Conservation (phyloP, 2,797 vertebrate species). For the Diceros bicornis region DNA sequence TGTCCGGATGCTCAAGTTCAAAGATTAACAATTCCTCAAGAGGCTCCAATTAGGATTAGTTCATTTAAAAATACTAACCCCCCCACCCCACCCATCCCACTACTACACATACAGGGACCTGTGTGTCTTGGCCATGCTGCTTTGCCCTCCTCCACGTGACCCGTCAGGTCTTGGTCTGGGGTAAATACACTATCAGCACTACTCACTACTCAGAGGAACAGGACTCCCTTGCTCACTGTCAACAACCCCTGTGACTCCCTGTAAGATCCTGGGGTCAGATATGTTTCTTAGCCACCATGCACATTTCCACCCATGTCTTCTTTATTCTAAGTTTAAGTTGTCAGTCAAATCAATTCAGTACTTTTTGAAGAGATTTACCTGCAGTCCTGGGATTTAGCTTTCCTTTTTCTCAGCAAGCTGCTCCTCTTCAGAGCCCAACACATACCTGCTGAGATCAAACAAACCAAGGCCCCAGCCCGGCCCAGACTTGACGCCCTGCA, state of each 20-base stretch:
- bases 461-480: not conserved
- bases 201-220: not conserved
- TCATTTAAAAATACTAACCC: not conserved
- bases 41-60: not conserved
- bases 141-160: not conserved
- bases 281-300: not conserved
- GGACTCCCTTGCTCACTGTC: not conserved
- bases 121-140: not conserved
- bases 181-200: not conserved
- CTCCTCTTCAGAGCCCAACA: not conserved
- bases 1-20: not conserved
- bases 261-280: not conserved
- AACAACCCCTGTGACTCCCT: rapidly evolving
- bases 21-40: not conserved
- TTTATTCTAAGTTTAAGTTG: not conserved
- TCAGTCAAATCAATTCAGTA: not conserved
- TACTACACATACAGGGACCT: not conserved
- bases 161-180: not conserved
- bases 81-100: not conserved
- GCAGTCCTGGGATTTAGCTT: not conserved
- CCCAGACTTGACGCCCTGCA: not conserved
- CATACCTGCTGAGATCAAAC: not conserved
- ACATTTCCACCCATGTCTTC: not conserved
- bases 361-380: not conserved
- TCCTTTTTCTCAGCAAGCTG: not conserved